Conservation (phyloP, 2,888 invertebrate genomes). For the Salticus scenicus region DNA sequence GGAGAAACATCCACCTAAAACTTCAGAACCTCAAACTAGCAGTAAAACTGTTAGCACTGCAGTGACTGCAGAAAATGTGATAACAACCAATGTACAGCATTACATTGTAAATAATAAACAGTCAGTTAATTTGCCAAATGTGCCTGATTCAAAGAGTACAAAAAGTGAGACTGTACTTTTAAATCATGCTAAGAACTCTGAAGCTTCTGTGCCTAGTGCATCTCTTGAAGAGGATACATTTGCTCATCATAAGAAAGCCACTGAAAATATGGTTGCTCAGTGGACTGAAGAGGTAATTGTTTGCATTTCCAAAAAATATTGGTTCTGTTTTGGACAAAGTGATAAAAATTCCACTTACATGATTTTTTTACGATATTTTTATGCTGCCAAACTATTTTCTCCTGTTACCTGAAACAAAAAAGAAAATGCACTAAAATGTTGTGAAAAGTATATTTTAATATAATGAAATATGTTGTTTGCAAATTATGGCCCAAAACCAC, state of each 20-base stretch:
- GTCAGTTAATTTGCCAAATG: slow-evolving; percentile 27
- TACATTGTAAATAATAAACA: slow-evolving; percentile 11
- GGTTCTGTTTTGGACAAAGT: no score
- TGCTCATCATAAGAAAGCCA: slow-evolving; percentile 78
- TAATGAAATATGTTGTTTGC: no score
- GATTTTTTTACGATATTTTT: no score
- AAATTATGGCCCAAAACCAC: no score
- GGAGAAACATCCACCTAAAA: slow-evolving; percentile 4
- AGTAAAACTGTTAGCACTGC: neutral
- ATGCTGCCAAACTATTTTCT: no score
- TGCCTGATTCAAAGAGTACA: slow-evolving; percentile 34
- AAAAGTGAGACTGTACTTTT: slow-evolving; percentile 30
- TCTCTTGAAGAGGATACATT: slow-evolving; percentile 74
- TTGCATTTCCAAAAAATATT: neutral
- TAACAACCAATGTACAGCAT: slow-evolving; percentile 21
- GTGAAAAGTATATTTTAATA: no score
- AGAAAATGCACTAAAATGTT: no score
- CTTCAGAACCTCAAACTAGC: slow-evolving; percentile 11
- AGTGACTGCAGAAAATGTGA: slow-evolving; percentile 31
- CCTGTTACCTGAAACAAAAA: neutral
- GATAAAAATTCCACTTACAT: no score
- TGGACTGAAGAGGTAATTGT: slow-evolving; percentile 81
- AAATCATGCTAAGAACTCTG: slow-evolving; percentile 31
- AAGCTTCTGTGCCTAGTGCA: slow-evolving; percentile 13
- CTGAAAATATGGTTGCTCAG: slow-evolving; percentile 84